phyloP scores from a whole-genome alignment of 2,888 invertebrate genomes.

The Cetonia aurata region DNA sequence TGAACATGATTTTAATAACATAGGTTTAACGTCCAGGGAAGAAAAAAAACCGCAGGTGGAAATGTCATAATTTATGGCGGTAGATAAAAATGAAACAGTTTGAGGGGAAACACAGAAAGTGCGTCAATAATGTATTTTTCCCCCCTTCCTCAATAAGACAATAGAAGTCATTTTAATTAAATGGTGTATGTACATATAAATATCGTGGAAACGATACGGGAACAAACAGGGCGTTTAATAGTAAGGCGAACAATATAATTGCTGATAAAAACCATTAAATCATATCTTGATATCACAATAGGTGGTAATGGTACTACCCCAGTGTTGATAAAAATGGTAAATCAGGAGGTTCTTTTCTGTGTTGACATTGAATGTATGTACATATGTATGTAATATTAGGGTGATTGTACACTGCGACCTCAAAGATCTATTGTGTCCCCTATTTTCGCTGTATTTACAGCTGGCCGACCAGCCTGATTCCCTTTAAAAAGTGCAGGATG shows the following conservation, averaged over 20 bases:
- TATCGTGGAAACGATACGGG: background rate
- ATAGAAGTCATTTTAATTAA: slow-evolving; percentile 27
- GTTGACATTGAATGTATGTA: too few species aligned
- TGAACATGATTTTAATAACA: slow-evolving; percentile 14
- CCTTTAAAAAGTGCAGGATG: too few species aligned
- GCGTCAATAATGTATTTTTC: slow-evolving; percentile 14
- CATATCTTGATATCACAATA: slow-evolving; percentile 49
- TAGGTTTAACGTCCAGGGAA: slow-evolving; percentile 2
- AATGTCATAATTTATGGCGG: slow-evolving; percentile 19
- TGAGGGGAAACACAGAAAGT: background rate
- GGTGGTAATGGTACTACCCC: slow-evolving; percentile 46
- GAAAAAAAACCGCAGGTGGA: slow-evolving; percentile 10
- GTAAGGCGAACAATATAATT: slow-evolving; percentile 43
- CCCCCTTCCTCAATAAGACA: slow-evolving; percentile 26
- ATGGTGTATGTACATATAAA: background rate
- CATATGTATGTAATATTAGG: too few species aligned
- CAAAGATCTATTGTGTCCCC: too few species aligned
- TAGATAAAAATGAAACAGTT: slow-evolving; percentile 13
- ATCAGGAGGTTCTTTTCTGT: slow-evolving; percentile 7
- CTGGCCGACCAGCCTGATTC: too few species aligned
- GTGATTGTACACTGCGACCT: too few species aligned
- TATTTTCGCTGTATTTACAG: too few species aligned
- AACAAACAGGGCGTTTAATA: background rate
- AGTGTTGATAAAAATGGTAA: slow-evolving; percentile 4
- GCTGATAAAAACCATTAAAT: slow-evolving; percentile 48